These are phyloP conservation scores for Dallia pectoralis DNA, from an alignment of 2,797 vertebrate species.

Conservation along the genomic window DNA sequence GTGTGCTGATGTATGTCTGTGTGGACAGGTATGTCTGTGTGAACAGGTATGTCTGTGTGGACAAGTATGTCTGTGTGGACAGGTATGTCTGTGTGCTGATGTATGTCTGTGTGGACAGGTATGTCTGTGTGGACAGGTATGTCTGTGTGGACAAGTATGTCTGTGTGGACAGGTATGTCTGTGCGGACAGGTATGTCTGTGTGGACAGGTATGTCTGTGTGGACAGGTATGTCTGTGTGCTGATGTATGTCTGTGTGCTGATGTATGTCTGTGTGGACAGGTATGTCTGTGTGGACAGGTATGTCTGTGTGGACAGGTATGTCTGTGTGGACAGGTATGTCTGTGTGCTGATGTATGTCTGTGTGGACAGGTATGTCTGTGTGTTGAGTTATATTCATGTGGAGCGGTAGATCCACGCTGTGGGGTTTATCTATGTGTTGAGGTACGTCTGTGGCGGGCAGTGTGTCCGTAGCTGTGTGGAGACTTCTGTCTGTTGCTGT, in stretches of 20 bases:
- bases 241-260: constrained; percentile 10
- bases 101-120: background rate
- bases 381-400: background rate
- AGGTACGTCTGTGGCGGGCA: constrained; percentile 4
- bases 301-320: no score
- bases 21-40: constrained; percentile 4
- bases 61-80: background rate
- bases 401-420: constrained; percentile 2
- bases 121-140: constrained; percentile 9
- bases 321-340: no score
- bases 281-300: rapidly evolving
- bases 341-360: no score
- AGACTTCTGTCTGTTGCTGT: constrained; percentile 1
- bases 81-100: background rate
- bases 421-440: background rate
- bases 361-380: background rate
- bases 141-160: background rate
- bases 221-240: background rate
- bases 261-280: background rate
- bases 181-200: no score
- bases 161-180: background rate
- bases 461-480: background rate
- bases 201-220: background rate
- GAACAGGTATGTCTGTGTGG: background rate
- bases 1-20: background rate